phyloP scores from a whole-genome alignment of 2,797 vertebrate genomes.

The Pitangus sulphuratus region DNA sequence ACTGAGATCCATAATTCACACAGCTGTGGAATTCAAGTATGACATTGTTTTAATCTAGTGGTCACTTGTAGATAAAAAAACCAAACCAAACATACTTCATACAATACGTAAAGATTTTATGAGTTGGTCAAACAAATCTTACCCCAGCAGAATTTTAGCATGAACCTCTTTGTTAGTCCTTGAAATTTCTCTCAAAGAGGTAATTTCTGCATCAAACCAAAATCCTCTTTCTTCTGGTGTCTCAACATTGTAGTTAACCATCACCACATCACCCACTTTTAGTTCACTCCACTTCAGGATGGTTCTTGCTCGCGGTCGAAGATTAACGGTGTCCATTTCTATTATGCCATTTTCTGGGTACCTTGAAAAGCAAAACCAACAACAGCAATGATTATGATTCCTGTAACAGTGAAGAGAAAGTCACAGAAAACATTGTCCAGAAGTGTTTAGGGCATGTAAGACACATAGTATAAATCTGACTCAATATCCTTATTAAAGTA shows the following conservation, averaged over 20 bases:
- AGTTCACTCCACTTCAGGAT: constrained; percentile 91
- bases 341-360: constrained; percentile 53
- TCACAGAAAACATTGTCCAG: background rate
- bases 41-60: background rate
- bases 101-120: constrained; percentile 1
- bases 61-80: background rate
- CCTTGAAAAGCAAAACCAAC: constrained; percentile 42
- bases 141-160: constrained; percentile 95
- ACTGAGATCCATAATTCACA: background rate
- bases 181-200: constrained; percentile 87
- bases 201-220: constrained; percentile 97
- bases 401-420: background rate
- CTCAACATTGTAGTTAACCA: constrained; percentile 99
- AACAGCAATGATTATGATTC: constrained; percentile 2
- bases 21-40: background rate
- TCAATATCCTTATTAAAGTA: background rate
- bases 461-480: background rate
- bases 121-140: constrained; percentile 71
- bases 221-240: constrained; percentile 95
- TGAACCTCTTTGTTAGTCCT: constrained; percentile 96
- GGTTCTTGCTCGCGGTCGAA: constrained; percentile 84
- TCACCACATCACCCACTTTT: constrained; percentile 88
- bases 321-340: constrained; percentile 46
- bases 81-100: background rate
- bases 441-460: background rate